These are phyloP conservation scores for Sebastes oblongus DNA, from an alignment of 2,797 vertebrate species.

Conservation along the genomic window DNA sequence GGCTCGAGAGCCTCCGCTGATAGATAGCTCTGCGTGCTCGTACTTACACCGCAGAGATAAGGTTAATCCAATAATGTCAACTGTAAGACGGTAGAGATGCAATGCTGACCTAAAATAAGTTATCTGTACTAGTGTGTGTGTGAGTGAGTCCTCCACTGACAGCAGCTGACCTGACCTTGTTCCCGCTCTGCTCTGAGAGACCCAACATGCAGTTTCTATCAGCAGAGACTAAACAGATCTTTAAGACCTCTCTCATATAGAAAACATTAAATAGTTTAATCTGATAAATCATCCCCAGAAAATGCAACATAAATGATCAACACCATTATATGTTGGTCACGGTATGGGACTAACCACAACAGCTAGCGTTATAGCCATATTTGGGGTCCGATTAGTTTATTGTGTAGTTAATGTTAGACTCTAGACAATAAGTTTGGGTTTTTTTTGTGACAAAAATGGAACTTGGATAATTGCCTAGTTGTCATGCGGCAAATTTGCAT, in stretches of 20 bases:
- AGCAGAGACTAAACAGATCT: not conserved
- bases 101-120: not conserved
- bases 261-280: not conserved
- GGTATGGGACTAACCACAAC: no score
- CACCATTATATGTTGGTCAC: no score
- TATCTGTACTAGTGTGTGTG: not conserved
- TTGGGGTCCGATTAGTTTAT: no score
- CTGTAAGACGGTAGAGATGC: not conserved
- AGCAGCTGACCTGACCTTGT: slow-evolving; percentile 1
- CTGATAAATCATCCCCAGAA: no score
- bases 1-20: slow-evolving; percentile 16
- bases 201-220: not conserved
- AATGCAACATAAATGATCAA: no score
- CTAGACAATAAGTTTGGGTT: no score
- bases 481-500: no score
- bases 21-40: not conserved
- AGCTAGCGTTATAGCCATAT: no score
- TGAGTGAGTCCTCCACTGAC: not conserved
- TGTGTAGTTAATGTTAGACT: no score
- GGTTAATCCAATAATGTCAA: slow-evolving; percentile 14
- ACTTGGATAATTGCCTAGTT: no score
- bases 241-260: not conserved
- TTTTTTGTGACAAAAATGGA: no score
- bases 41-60: slow-evolving; percentile 2
- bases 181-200: not conserved